Evolutionary conservation across 2,113 vertebrate genomes (phyloP).

Genomic region (Laticauda laticaudata): DNA sequence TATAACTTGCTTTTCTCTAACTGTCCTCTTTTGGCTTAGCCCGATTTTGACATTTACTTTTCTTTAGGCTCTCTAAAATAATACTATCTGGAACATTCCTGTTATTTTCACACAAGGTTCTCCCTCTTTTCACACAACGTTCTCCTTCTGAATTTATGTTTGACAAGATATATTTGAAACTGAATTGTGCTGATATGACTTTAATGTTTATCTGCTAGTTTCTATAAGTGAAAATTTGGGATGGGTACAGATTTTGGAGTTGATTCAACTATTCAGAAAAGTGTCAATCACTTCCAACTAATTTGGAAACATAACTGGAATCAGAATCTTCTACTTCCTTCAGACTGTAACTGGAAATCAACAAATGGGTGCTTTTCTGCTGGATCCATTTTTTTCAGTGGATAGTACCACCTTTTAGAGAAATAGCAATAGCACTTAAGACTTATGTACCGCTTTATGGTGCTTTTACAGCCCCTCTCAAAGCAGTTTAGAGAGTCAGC

Average conservation of each 20-base stretch:
- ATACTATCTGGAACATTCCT: conserved; percentile 1
- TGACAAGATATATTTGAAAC: conserved; percentile 5
- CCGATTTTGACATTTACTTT: neutral
- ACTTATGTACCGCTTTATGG: too few relatives aligned
- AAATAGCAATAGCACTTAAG: neutral
- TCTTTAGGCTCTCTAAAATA: neutral
- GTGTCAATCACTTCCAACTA: neutral
- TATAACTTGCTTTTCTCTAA: neutral
- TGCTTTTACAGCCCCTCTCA: too few relatives aligned
- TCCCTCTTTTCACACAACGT: neutral
- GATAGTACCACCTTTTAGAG: neutral
- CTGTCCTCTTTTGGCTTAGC: neutral
- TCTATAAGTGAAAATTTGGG: neutral
- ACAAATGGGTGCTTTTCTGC: neutral
- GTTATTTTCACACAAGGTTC: neutral
- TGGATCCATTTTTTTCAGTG: neutral
- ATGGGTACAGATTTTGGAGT: neutral
- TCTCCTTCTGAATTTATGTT: neutral
- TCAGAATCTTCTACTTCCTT: neutral
- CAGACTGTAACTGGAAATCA: neutral
- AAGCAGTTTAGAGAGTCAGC: too few relatives aligned
- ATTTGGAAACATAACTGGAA: neutral
- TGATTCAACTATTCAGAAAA: neutral
- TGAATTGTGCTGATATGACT: neutral
- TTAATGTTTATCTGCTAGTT: neutral